Percentiles rank a stretch among this genome's conserved stretches.
phyloP scores from a whole-genome alignment of 2,113 vertebrate genomes.

The Egretta garzetta region DNA sequence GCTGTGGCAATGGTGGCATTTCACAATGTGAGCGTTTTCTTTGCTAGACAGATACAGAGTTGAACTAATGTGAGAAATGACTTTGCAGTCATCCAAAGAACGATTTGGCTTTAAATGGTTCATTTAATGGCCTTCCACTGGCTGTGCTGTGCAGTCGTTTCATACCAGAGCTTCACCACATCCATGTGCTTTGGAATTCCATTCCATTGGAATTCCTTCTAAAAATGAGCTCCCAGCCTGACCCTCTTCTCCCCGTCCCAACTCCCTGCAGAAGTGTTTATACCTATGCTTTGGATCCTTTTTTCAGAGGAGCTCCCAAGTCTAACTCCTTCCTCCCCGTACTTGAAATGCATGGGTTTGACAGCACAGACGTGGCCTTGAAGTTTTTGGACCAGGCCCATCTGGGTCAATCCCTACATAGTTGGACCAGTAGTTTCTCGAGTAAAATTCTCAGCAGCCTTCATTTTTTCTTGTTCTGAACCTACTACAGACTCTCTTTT shows the following conservation, averaged over 20 bases:
- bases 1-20: conserved; percentile 17
- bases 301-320: conserved; percentile 57
- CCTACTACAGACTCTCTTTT: conserved; percentile 70
- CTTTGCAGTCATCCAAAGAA: conserved; percentile 36
- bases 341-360: conserved; percentile 17
- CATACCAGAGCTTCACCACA: conserved; percentile 38
- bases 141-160: not conserved
- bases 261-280: conserved; percentile 54
- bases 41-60: conserved; percentile 18
- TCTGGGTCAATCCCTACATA: conserved; percentile 48
- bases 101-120: conserved; percentile 1
- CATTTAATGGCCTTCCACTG: conserved; percentile 27
- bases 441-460: conserved; percentile 47
- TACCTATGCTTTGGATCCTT: conserved; percentile 58
- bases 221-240: conserved; percentile 36
- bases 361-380: conserved; percentile 57
- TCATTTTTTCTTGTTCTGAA: conserved; percentile 45
- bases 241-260: conserved; percentile 15
- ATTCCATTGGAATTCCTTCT: conserved; percentile 53
- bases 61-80: conserved; percentile 37
- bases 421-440: conserved; percentile 36
- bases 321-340: conserved; percentile 35
- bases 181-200: conserved; percentile 50
- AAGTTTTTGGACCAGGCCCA: conserved; percentile 50
- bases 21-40: not conserved